Evolutionary conservation across 2,797 vertebrate species (phyloP), one percentile per base, ranked within the genome.

Genomic region (Bucorvus abyssinicus): DNA sequence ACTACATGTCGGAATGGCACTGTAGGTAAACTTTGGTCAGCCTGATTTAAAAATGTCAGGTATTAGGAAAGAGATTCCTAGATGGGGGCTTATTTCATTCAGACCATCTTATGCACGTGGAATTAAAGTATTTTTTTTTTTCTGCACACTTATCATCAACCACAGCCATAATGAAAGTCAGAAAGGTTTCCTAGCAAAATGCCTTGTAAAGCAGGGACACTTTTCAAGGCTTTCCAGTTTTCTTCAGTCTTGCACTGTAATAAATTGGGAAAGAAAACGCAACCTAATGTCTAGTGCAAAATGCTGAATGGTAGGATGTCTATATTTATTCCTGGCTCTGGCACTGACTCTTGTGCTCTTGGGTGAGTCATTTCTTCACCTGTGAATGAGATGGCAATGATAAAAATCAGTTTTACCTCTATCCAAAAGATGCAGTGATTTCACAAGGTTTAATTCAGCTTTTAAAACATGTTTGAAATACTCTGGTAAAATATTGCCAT

Each of bases 401-500:
- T 59, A 76, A 94, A 90, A 86, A 61, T 0, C 14, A 59, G 45
- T 83, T 92, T 77, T 84, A 61, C 71, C 60, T 68, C 50, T 63
- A 82, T 85, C 18, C 17, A 81, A 82, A 45, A 57, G 38, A n/a
- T 30, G 18, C 21, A 87, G 24, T 55, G 55, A 75, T 84, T 94
- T 92, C 34, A 73, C n/a, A 56, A 87, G 22, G 27, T 84, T 79
- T 90, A 76, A 87, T 84, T 82, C 60, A 82, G 24, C 30, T 84
- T 94, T 94, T 84, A 88, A 75, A 85, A 84, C 5, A 23, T 57
- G 5, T 68, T 91, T 94, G 38, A 90, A 93, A 55, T 69, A 40
- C 21, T 67, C 6, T 77, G 36, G 65, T 85, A 78, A 81, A 95
- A 73, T 75, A 82, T 27, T 87, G 44, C 12, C 12, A 57, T 29